These are phyloP conservation scores for Didymodactylos carnosus DNA, from an alignment of 2,888 invertebrate species.

Conservation along the genomic window DNA sequence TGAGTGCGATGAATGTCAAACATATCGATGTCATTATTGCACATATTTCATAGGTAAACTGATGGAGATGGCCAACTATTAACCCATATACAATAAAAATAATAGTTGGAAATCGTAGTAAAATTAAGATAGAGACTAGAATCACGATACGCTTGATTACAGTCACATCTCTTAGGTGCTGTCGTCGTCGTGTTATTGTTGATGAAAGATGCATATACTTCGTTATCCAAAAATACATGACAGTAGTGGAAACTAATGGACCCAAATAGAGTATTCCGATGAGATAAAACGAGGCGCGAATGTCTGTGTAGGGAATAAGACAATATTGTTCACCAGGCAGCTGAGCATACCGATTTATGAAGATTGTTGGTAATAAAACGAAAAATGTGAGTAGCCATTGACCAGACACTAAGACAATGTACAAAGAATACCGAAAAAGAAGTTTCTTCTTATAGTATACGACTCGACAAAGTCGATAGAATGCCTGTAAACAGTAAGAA, in stretches of 20 bases:
- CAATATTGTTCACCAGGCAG: neutral
- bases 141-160: neutral
- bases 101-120: neutral
- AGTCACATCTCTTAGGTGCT: neutral
- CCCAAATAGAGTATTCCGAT: neutral
- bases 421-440: neutral
- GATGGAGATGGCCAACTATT: neutral
- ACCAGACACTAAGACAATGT: neutral
- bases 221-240: neutral
- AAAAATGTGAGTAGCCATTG: neutral
- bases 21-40: neutral
- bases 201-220: neutral
- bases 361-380: neutral
- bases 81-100: neutral
- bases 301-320: neutral
- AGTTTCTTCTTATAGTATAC: neutral
- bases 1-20: neutral
- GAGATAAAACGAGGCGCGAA: neutral
- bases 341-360: neutral
- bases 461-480: neutral
- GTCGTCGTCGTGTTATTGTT: neutral
- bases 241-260: neutral
- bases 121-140: neutral
- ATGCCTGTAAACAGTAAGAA: neutral
- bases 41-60: neutral